phyloP scores from a whole-genome alignment of 2,797 vertebrate genomes.

The Nannoperca obscura region DNA sequence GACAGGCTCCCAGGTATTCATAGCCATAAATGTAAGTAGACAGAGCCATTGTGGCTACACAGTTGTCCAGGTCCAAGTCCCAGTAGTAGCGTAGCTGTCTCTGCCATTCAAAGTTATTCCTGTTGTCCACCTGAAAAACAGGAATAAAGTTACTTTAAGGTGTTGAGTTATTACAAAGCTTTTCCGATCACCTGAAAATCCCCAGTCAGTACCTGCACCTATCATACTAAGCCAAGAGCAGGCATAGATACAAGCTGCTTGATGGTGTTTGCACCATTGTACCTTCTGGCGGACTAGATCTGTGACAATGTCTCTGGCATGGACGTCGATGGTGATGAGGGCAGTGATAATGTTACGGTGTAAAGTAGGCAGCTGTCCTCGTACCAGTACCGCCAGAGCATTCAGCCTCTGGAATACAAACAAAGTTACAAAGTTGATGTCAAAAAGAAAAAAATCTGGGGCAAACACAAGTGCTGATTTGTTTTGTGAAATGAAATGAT shows the following conservation, averaged over 20 bases:
- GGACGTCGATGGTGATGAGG: slow-evolving; percentile 91
- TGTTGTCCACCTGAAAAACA: slow-evolving; percentile 82
- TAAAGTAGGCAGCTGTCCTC: slow-evolving; percentile 86
- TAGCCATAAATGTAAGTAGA: slow-evolving; percentile 91
- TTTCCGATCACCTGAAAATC: slow-evolving; percentile 16
- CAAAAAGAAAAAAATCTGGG: not conserved
- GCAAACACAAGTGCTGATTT: not conserved
- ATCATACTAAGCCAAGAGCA: not conserved
- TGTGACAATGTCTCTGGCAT: slow-evolving; percentile 91
- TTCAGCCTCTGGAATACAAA: slow-evolving; percentile 87
- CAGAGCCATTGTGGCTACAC: slow-evolving; percentile 90
- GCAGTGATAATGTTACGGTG: slow-evolving; percentile 92
- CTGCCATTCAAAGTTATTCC: slow-evolving; percentile 91
- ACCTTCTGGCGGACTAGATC: slow-evolving; percentile 88
- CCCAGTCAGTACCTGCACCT: not conserved
- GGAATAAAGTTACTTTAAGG: not conserved
- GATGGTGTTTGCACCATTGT: not conserved
- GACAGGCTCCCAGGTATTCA: slow-evolving; percentile 91
- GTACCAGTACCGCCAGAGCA: slow-evolving; percentile 88
- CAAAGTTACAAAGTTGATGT: not conserved
- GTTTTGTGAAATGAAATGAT: not conserved
- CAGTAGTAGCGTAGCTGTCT: slow-evolving; percentile 91
- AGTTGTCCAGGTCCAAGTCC: slow-evolving; percentile 89
- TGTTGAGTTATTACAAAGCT: not conserved
- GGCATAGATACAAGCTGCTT: not conserved